phyloP scores from a whole-genome alignment of 2,888 invertebrate species.

The Acanthosepion pharaonis region DNA sequence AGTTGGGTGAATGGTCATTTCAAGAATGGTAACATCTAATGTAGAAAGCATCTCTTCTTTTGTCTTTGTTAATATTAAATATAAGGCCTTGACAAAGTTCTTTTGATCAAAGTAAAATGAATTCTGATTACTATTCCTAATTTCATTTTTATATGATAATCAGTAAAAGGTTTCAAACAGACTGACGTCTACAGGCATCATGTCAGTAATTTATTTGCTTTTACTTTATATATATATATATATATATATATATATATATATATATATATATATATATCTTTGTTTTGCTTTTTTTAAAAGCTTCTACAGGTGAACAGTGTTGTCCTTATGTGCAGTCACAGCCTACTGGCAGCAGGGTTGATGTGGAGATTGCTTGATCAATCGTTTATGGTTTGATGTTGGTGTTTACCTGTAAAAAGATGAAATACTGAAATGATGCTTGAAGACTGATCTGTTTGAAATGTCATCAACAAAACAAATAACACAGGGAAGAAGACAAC shows the following conservation, averaged over 20 bases:
- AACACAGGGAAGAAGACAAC: neutral
- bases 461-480: neutral
- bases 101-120: too few species aligned
- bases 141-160: neutral
- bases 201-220: neutral
- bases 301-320: slow-evolving; percentile 22
- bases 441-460: slow-evolving; percentile 21
- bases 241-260: neutral
- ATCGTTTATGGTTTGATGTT: slow-evolving; percentile 17
- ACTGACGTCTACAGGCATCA: slow-evolving; percentile 33
- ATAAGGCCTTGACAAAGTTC: too few species aligned
- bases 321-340: slow-evolving; percentile 33
- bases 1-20: neutral
- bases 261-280: neutral
- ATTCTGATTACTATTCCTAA: too few species aligned
- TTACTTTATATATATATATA: neutral
- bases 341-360: neutral
- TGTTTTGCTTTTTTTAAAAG: neutral
- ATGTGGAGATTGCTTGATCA: neutral
- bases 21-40: neutral
- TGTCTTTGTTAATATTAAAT: neutral
- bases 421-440: slow-evolving; percentile 33
- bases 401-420: slow-evolving; percentile 33
- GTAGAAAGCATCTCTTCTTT: neutral
- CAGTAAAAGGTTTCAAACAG: neutral